Base-by-base conservation (phyloP, 1,140 invertebrate species). In the Drosophila nannoptera region DNA sequence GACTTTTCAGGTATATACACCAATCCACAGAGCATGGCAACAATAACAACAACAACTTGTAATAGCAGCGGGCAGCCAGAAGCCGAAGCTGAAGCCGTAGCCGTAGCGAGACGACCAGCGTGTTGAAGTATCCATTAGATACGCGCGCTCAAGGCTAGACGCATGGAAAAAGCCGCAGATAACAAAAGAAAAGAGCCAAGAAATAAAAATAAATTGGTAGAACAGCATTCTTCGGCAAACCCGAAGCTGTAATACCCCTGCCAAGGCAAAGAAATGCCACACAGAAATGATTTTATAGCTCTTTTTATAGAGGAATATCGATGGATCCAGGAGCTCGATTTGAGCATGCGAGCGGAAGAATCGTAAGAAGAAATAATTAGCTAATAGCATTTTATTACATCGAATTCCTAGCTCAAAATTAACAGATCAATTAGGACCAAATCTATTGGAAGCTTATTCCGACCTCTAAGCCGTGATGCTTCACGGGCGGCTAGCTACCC, bases 51-150 rank as follows among this genome's bases (percentile, higher is more conserved):
- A 53, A 53, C 33, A 62, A 70, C 50, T 50, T 52, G 56, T 22
- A 53, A 55, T 59, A 67, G 58, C 55, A 61, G 56, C 58, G 69
- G 71, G 50, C 72, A 73, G 75, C 46, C 54, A 53, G 63, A 78
- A 81, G 62, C 55, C 75, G 14, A 42, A 42, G 12, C 40, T 12
- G 14, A 42, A 42, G 40, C 40, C 40, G 5, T 22, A 22, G 22
- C 22, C 22, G 22, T 22, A 22, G 22, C 22, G 3, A 56, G 66
- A 38, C 40, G 77, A 67, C 66, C 49, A 59, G 67, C 65, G 78
- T 69, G 75, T 84, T 83, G 76, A 84, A 73, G 76, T 83, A 84
- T 84, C 66, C 76, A 83, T 83, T 84, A 84, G 80, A 84, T 83
- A 83, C 80, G 73, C 69, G 67, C 38, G 78, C 78, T 78, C 73